A percentile compares a stretch with the other conserved stretches of the same genome.
Conservation (phyloP, 2,797 vertebrate species). For the Pteropus rufus region DNA sequence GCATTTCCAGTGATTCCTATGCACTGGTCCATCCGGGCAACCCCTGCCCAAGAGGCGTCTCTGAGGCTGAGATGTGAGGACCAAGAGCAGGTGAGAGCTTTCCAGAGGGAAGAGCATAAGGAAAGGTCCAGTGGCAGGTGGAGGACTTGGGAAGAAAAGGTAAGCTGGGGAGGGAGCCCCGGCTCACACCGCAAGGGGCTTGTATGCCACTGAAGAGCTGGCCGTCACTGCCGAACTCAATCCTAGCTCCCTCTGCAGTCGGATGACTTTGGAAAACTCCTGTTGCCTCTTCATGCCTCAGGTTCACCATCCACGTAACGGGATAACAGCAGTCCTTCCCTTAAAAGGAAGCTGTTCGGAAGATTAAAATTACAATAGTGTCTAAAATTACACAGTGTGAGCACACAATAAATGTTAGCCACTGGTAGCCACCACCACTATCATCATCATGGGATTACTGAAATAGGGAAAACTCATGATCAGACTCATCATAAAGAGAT, state of each 20-base stretch:
- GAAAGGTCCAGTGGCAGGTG: neutral
- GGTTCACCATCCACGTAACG: neutral
- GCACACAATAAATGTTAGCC: neutral
- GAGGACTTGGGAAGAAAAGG: neutral
- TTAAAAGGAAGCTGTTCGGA: neutral
- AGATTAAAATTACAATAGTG: neutral
- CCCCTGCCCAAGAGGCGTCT: neutral
- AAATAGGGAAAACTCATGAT: neutral
- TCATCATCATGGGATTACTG: too few relatives aligned
- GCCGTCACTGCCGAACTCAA: fast-evolving
- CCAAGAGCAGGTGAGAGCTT: neutral
- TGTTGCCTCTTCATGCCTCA: neutral
- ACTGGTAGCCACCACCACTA: neutral
- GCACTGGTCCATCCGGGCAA: neutral
- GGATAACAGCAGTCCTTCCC: neutral
- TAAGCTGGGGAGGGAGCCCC: neutral
- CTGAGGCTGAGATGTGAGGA: neutral
- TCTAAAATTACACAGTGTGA: neutral
- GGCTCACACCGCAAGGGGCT: neutral
- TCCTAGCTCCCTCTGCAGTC: too few relatives aligned
- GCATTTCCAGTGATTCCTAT: neutral
- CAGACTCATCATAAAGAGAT: neutral
- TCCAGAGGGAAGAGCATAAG: neutral
- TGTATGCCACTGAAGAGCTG: neutral
- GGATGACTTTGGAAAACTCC: neutral